Percentiles rank a stretch among this genome's conserved stretches.
These are phyloP conservation scores for Phrynocephalus vlangalii DNA, from an alignment of 2,797 vertebrate species.

Conservation along the genomic window DNA sequence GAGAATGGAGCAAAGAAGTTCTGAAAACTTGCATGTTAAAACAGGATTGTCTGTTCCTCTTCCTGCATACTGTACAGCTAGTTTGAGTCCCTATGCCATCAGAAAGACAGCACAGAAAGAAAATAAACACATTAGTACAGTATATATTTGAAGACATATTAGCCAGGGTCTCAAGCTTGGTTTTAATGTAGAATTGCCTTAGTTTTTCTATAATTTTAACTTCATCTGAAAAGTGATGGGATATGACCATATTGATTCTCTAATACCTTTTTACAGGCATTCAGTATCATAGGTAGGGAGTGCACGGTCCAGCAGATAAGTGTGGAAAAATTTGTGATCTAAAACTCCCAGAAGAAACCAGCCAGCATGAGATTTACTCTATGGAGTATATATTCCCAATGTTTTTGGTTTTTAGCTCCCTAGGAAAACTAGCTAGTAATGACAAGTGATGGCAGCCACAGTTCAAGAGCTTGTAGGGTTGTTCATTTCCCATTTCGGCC, in stretches of 20 bases:
- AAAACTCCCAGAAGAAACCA: too few species aligned
- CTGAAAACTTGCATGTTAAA: neutral
- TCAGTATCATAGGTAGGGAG: neutral
- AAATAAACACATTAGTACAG: neutral
- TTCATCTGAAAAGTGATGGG: neutral
- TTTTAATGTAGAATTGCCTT: neutral
- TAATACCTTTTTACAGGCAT: neutral
- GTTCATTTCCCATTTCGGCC: neutral
- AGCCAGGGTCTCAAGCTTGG: neutral
- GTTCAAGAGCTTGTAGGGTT: neutral
- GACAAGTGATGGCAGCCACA: neutral
- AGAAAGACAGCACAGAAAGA: too few species aligned
- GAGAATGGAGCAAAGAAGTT: neutral
- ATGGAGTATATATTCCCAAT: neutral
- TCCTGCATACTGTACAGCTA: too few species aligned
- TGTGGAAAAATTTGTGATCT: too few species aligned
- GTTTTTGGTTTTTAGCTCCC: neutral
- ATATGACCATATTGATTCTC: neutral
- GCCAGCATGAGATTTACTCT: too few species aligned
- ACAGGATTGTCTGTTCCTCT: neutral
- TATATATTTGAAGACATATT: too few species aligned
- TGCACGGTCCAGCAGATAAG: too few species aligned
- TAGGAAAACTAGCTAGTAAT: neutral
- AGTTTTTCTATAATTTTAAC: neutral
- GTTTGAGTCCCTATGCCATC: too few species aligned